phyloP scores from a whole-genome alignment of 92 coral and sea anemone species.

The Palythoa heliodiscus region DNA sequence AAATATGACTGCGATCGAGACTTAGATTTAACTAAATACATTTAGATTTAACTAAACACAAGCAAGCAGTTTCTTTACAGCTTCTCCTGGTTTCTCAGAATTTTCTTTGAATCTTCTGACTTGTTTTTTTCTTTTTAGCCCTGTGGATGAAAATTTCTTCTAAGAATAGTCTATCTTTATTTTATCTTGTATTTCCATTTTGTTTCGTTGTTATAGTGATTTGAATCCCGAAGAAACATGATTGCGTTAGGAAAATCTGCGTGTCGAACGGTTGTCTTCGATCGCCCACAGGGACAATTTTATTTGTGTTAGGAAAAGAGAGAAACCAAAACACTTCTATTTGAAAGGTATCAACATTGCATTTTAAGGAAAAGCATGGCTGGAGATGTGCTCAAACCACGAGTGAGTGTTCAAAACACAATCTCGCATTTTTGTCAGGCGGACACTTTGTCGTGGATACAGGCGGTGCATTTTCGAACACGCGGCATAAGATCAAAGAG shows the following conservation, averaged over 20 bases:
- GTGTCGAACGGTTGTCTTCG: neutral
- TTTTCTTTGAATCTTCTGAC: neutral
- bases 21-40: neutral
- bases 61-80: neutral
- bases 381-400: constrained; percentile 25
- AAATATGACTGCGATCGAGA: neutral
- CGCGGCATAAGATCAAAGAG: constrained; percentile 27
- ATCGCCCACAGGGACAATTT: constrained; percentile 16
- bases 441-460: constrained; percentile 24
- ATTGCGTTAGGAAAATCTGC: neutral
- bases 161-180: neutral
- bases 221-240: constrained; percentile 19
- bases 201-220: constrained; percentile 39
- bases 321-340: constrained; percentile 28
- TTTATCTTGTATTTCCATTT: neutral
- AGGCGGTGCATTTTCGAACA: neutral
- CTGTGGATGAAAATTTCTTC: neutral
- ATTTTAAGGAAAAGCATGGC: neutral
- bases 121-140: neutral
- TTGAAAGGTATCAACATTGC: constrained; percentile 25
- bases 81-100: neutral
- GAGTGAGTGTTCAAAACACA: constrained; percentile 23
- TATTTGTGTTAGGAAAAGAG: neutral
- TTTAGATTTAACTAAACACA: neutral
- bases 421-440: constrained; percentile 19